phyloP scores from a whole-genome alignment of 92 coral and sea anemone species.

The Micromussa lordhowensis region DNA sequence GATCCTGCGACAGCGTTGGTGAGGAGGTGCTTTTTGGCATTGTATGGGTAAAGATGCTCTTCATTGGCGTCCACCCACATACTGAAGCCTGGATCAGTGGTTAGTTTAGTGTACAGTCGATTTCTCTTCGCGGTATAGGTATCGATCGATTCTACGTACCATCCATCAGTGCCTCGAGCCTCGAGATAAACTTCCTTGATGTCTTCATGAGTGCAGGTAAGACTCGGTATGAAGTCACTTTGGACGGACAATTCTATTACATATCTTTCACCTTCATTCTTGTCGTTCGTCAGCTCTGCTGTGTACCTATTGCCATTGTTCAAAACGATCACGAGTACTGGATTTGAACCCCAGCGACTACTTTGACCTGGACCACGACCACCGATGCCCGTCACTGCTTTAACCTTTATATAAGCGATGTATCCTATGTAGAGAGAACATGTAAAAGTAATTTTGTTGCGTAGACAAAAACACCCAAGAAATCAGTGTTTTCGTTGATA shows the following conservation, averaged over 20 bases:
- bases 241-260: background rate
- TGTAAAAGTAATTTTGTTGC: no score
- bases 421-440: no score
- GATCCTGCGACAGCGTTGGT: conserved; percentile 24
- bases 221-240: background rate
- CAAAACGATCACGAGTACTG: conserved; percentile 21
- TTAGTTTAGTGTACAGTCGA: conserved; percentile 11
- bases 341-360: background rate
- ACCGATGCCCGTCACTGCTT: no score
- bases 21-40: conserved; percentile 25
- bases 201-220: conserved; percentile 23
- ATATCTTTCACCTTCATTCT: background rate
- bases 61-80: conserved; percentile 9
- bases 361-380: background rate
- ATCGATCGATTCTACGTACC: conserved; percentile 31
- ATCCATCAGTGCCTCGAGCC: conserved; percentile 32
- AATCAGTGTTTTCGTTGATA: no score
- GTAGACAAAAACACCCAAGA: no score
- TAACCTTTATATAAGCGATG: no score
- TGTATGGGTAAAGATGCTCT: conserved; percentile 17
- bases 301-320: background rate
- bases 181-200: conserved; percentile 28
- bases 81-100: conserved; percentile 16
- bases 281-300: background rate
- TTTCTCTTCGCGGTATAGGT: conserved; percentile 7